These are phyloP conservation scores for Anser cygnoides DNA, from an alignment of 2,113 vertebrate species.

Conservation along the genomic window DNA sequence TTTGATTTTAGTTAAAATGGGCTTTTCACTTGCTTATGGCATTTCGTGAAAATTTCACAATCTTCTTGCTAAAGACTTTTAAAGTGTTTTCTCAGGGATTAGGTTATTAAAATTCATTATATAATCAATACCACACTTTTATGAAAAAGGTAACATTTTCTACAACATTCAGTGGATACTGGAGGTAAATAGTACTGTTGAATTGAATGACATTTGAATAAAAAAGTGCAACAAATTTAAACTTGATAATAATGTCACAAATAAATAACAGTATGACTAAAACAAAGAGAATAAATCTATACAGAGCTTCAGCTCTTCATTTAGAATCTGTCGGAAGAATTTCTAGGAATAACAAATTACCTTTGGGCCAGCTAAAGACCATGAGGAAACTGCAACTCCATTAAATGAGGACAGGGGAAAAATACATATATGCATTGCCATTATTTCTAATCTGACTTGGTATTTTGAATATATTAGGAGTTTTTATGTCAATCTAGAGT, in stretches of 20 bases:
- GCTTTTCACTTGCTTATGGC: background rate
- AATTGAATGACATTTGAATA: background rate
- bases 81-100: background rate
- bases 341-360: background rate
- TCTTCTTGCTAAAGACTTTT: background rate
- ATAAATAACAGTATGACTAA: background rate
- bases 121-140: background rate
- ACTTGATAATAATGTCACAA: background rate
- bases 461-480: background rate
- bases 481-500: background rate
- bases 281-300: background rate
- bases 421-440: accelerated
- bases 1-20: background rate
- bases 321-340: background rate
- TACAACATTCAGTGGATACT: background rate
- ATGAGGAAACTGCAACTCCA: background rate
- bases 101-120: background rate
- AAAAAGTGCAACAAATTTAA: background rate
- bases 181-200: background rate
- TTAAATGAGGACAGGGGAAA: background rate
- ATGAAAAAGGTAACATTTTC: background rate
- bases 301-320: background rate
- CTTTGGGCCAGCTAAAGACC: background rate
- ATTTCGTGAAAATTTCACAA: background rate
- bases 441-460: background rate